Conservation (phyloP, 2,888 invertebrate genomes). For the Timema cristinae region DNA sequence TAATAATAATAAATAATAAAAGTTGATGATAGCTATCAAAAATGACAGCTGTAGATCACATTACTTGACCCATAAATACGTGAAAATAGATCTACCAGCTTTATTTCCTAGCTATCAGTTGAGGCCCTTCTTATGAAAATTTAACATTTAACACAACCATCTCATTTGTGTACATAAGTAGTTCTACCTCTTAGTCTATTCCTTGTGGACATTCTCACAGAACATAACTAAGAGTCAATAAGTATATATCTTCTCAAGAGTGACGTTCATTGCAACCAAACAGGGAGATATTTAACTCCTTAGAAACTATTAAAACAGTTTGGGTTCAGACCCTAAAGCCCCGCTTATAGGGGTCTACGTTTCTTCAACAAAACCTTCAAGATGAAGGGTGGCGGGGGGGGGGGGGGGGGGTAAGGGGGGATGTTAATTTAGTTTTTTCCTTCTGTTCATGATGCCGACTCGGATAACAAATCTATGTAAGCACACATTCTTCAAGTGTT, state of each 20-base stretch:
- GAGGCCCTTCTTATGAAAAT: no score
- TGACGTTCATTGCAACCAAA: slow-evolving; percentile 19
- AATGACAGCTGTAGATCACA: no score
- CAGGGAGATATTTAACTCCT: slow-evolving; percentile 18
- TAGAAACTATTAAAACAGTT: slow-evolving; percentile 18
- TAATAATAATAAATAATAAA: no score
- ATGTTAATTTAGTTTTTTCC: slow-evolving; percentile 9
- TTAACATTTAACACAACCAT: no score
- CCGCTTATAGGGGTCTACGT: background rate
- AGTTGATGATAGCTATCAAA: no score
- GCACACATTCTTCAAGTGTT: no score
- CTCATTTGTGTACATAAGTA: background rate
- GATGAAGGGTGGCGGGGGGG: background rate
- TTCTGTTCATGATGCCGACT: slow-evolving; percentile 12
- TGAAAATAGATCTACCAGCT: no score
- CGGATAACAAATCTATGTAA: background rate
- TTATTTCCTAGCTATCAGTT: no score
- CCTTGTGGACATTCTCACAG: slow-evolving; percentile 6
- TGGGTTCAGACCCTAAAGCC: slow-evolving; percentile 5
- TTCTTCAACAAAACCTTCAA: background rate
- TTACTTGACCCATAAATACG: no score
- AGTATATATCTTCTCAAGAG: slow-evolving; percentile 17
- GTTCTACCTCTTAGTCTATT: background rate
- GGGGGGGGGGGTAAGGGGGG: background rate
- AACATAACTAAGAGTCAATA: slow-evolving; percentile 23